Evolutionary conservation across 2,888 invertebrate species (phyloP), one percentile per base, ranked within the genome.

Genomic region (Spisula subtruncata): DNA sequence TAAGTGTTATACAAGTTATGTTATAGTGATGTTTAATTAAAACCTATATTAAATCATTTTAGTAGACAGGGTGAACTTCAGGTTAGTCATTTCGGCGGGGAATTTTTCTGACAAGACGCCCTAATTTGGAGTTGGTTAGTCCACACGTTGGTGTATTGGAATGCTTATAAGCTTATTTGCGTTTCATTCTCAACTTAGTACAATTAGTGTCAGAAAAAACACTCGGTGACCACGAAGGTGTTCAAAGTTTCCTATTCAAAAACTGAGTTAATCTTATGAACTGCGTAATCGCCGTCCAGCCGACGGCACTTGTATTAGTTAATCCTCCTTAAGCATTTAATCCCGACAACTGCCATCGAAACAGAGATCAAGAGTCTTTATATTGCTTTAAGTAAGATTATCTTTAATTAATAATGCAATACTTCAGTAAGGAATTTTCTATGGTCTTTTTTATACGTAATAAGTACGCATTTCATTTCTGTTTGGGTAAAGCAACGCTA

Each of bases 251-350:
- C 48, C 18, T 46, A 81, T 48, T 41, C 18, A 35, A 12, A 41
- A n/a, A 79, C 56, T 29, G 75, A 32, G 16, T 25, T 75, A 75
- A 75, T 75, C 75, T 32, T 2, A 35, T 32, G 25, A 75, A 32
- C 32, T 32, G 32, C 18, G 29, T 75, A 75, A 75, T 75, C 35
- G 79, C 66, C 86, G 88, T 71, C 86, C 6, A n/a, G 20, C 35
- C 29, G 88, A 84, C 88, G 88, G 83, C 87, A 79, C 32, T 71
- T 51, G 51, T 71, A 71, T 85, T 18, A 46, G 51, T 41, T 82
- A 88, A 90, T 90, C 88, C 75, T n/a, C 51, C 35, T 48, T 86
- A 71, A 91, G 88, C 84, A 32, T 25, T 71, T 91, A 91, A 91
- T 90, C 91, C 89, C 32, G 46, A 84, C 82, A 84, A 90, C 20